phyloP scores from a whole-genome alignment of 2,113 vertebrate genomes.

The Saccopteryx leptura region DNA sequence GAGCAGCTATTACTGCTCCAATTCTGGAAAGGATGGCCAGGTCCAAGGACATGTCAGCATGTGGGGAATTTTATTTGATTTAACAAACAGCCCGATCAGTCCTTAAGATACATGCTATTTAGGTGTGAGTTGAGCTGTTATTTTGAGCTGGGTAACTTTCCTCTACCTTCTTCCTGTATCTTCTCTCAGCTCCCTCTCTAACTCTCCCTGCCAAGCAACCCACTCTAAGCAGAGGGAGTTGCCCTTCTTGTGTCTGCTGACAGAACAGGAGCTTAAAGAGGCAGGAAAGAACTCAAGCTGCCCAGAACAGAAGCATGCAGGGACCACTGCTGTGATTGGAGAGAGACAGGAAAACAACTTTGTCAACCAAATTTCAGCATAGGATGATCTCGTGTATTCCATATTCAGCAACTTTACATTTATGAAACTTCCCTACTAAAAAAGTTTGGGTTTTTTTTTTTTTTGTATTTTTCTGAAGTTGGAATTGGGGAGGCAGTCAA shows the following conservation, averaged over 20 bases:
- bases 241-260: not conserved
- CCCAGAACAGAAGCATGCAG: not conserved
- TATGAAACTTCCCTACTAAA: not conserved
- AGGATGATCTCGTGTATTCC: not conserved
- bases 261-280: not conserved
- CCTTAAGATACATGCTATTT: not conserved
- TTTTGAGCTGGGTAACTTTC: not conserved
- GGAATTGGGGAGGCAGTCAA: no score
- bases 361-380: not conserved
- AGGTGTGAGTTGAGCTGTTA: not conserved
- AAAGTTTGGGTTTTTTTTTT: not conserved
- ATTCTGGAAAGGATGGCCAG: not conserved
- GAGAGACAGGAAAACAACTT: not conserved
- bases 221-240: not conserved
- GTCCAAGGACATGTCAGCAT: not conserved
- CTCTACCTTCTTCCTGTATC: not conserved
- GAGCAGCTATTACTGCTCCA: not conserved
- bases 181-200: not conserved
- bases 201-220: not conserved
- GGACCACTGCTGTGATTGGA: accelerated
- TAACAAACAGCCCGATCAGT: not conserved
- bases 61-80: not conserved
- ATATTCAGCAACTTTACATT: not conserved
- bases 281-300: not conserved
- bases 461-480: no score